Percentiles rank a stretch among this genome's conserved stretches.
Conservation (phyloP, 2,888 invertebrate species). For the Nephrotoma appendiculata region DNA sequence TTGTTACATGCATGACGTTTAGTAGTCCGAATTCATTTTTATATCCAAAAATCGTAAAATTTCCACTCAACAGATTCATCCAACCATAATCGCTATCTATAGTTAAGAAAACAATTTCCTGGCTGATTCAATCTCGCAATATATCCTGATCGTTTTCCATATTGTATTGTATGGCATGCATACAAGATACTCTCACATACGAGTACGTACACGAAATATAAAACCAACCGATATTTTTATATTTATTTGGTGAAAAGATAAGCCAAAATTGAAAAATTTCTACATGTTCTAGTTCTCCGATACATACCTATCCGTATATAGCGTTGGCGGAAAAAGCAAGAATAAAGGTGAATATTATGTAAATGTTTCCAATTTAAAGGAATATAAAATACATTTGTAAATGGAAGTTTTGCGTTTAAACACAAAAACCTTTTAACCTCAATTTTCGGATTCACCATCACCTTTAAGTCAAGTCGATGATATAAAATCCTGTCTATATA, state of each 20-base stretch:
- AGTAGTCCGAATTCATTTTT: too few species aligned
- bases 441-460: neutral
- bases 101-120: neutral
- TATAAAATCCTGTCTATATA: neutral
- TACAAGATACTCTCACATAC: neutral
- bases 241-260: neutral
- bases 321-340: neutral
- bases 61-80: neutral
- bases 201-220: neutral
- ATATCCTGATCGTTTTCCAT: neutral
- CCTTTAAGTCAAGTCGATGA: neutral
- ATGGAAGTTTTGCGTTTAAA: neutral
- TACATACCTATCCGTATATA: neutral
- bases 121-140: neutral
- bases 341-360: neutral
- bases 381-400: neutral
- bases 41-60: neutral
- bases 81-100: neutral
- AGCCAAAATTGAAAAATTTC: neutral
- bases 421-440: neutral
- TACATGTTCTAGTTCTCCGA: neutral
- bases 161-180: neutral
- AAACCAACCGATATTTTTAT: neutral
- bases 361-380: neutral
- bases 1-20: too few species aligned